These are phyloP conservation scores for crab-eating macaque (Macaca fascicularis) DNA, from an alignment of 2,113 vertebrate species.

Conservation along the genomic window T2T-MFA8v1.1 NC_088387.1:78887001-78887500, in stretches of 20 bases:
- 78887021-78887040: conserved; percentile 63
- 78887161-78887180: neutral
- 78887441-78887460: neutral
- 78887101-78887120: conserved; percentile 70
- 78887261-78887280: no score
- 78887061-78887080: conserved; percentile 60
- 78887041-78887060: conserved; percentile 64
- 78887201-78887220: neutral
- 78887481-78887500: fast-evolving
- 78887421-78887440: neutral
- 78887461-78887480: neutral
- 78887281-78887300: neutral
- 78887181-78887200: neutral
- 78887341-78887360: neutral
- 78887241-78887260: neutral
- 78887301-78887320: neutral
- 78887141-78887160: neutral
- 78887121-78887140: conserved; percentile 31
- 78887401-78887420: neutral
- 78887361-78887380: neutral
- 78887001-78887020: conserved; percentile 63
- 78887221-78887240: neutral
- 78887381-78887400: neutral
- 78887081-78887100: conserved; percentile 56
- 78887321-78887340: neutral